phyloP scores from a whole-genome alignment of 2,888 invertebrate species.

The Pseudococcus longispinus region DNA sequence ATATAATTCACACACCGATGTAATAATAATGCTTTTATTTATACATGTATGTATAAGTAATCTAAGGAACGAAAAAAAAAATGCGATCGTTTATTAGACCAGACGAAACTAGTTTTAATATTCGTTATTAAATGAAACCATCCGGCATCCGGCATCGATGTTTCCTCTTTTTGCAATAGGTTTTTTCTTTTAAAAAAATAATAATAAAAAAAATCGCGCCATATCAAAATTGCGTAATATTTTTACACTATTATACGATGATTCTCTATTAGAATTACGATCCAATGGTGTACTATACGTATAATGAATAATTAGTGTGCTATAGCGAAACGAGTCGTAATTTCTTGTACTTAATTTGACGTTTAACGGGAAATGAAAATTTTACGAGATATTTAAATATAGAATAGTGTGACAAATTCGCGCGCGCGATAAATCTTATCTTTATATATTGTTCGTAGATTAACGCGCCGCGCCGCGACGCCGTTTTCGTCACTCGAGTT shows the following conservation, averaged over 20 bases:
- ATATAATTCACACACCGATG: too few species aligned
- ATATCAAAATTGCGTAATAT: background rate
- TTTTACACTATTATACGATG: background rate
- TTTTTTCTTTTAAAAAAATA: background rate
- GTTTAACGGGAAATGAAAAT: conserved; percentile 10
- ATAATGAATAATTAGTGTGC: background rate
- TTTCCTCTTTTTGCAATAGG: conserved; percentile 9
- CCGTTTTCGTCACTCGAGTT: conserved; percentile 6
- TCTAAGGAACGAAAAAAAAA: background rate
- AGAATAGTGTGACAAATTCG: conserved; percentile 18
- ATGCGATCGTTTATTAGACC: background rate
- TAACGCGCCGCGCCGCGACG: background rate
- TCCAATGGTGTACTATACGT: background rate
- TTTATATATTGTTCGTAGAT: background rate
- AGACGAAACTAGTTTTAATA: conserved; percentile 29
- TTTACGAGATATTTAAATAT: conserved; percentile 13
- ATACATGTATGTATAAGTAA: background rate
- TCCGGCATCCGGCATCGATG: conserved; percentile 11
- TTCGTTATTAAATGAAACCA: background rate
- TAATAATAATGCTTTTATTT: background rate
- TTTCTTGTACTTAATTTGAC: background rate
- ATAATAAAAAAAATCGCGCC: background rate
- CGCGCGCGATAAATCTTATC: background rate
- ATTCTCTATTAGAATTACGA: background rate
- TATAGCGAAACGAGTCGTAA: background rate